phyloP scores from a whole-genome alignment of 2,113 vertebrate genomes.

The Bos indicus region DNA sequence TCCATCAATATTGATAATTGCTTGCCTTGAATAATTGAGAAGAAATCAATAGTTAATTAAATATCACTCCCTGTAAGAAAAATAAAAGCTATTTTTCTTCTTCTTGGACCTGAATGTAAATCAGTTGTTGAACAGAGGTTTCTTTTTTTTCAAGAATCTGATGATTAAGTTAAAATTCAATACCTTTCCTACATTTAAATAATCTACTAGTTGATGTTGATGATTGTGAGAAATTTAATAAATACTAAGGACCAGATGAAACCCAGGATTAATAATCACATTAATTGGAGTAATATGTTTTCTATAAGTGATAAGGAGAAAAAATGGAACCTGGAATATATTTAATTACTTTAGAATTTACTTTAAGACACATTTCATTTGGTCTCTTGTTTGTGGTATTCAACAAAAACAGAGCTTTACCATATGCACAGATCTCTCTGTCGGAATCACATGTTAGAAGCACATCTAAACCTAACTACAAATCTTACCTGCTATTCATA shows the following conservation, averaged over 20 bases:
- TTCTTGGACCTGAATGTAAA: conserved; percentile 62
- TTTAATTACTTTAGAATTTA: conserved; percentile 17
- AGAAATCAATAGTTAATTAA: conserved; percentile 76
- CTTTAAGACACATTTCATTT: background rate
- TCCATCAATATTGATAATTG: conserved; percentile 59
- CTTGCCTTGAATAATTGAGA: conserved; percentile 72
- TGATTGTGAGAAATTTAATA: conserved; percentile 28
- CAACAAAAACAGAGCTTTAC: background rate
- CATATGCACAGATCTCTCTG: background rate
- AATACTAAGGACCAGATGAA: conserved; percentile 24
- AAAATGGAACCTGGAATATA: background rate
- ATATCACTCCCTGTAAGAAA: conserved; percentile 40
- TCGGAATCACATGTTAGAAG: background rate
- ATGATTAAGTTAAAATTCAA: conserved; percentile 53
- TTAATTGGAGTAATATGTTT: background rate
- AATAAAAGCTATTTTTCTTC: conserved; percentile 47
- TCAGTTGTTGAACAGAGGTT: conserved; percentile 42
- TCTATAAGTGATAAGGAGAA: background rate
- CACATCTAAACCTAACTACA: background rate
- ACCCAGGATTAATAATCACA: conserved; percentile 1
- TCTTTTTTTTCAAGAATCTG: conserved; percentile 19
- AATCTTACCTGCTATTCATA: background rate
- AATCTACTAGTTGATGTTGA: conserved; percentile 35
- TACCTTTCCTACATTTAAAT: conserved; percentile 38
- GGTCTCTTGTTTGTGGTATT: background rate